These are phyloP conservation scores for Eumeta japonica DNA, from an alignment of 1,140 invertebrate genomes.

Conservation along the genomic window DNA sequence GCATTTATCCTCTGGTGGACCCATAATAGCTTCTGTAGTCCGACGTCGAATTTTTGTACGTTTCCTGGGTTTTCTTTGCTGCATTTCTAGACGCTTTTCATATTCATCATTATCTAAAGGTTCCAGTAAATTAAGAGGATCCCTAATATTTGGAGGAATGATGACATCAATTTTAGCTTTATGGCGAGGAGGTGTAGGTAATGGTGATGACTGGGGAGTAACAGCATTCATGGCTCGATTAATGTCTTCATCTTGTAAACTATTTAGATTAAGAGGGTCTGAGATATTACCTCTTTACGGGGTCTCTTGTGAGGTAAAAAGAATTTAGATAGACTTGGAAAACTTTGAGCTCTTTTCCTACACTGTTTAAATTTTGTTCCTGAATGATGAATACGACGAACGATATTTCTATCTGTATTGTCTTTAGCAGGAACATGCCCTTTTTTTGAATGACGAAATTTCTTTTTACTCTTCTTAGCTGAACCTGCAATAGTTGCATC, in stretches of 20 bases:
- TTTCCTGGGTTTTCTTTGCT: slow-evolving; percentile 65
- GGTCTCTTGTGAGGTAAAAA: slow-evolving; percentile 66
- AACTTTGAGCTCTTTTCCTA: slow-evolving; percentile 48
- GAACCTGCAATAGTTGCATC: slow-evolving; percentile 17
- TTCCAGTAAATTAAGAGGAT: slow-evolving; percentile 84
- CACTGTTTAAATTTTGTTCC: slow-evolving; percentile 45
- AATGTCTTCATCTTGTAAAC: slow-evolving; percentile 85
- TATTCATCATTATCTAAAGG: slow-evolving; percentile 80
- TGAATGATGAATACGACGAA: slow-evolving; percentile 39
- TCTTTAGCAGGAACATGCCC: slow-evolving; percentile 38
- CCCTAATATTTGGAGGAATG: slow-evolving; percentile 88
- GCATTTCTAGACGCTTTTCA: slow-evolving; percentile 68
- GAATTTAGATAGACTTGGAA: slow-evolving; percentile 58
- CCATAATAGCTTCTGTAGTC: slow-evolving; percentile 56
- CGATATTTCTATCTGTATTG: slow-evolving; percentile 34
- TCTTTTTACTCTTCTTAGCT: slow-evolving; percentile 47
- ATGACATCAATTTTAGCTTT: slow-evolving; percentile 85
- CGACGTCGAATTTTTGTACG: slow-evolving; percentile 59
- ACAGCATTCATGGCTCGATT: slow-evolving; percentile 83
- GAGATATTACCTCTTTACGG: slow-evolving; percentile 85
- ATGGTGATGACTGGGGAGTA: slow-evolving; percentile 83
- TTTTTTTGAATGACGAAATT: slow-evolving; percentile 48
- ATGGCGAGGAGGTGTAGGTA: slow-evolving; percentile 81
- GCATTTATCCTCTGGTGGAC: slow-evolving; percentile 23
- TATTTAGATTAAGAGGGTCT: slow-evolving; percentile 92